phyloP scores from a whole-genome alignment of 2,113 vertebrate genomes.

The Syrrhaptes paradoxus region DNA sequence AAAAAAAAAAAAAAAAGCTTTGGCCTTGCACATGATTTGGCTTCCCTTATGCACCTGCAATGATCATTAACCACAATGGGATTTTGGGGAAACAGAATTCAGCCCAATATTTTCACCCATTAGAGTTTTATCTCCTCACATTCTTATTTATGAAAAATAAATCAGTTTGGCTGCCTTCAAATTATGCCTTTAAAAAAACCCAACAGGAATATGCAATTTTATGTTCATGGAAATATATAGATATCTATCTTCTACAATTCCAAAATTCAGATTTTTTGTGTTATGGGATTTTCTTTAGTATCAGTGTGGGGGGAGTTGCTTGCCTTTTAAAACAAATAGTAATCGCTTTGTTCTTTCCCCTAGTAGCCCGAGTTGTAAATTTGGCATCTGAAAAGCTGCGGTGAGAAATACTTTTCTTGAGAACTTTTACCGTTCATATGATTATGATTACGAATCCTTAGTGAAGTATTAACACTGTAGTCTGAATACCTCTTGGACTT shows the following conservation, averaged over 20 bases:
- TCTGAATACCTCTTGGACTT: conserved; percentile 41
- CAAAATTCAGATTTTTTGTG: neutral
- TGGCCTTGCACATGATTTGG: conserved; percentile 55
- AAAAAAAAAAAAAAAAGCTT: neutral
- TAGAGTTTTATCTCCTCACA: neutral
- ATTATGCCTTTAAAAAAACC: neutral
- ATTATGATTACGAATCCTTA: neutral
- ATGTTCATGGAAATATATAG: neutral
- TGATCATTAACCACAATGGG: neutral
- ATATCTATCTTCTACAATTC: neutral
- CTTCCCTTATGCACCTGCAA: conserved; percentile 24
- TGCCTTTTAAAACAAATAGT: neutral
- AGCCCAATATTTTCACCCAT: neutral
- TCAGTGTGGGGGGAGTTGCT: neutral
- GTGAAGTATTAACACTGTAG: conserved; percentile 8
- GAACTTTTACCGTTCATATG: neutral
- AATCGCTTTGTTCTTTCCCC: neutral
- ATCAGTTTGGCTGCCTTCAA: conserved; percentile 2
- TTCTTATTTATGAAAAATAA: neutral
- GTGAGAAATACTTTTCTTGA: neutral
- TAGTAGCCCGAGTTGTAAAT: neutral
- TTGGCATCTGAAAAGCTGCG: neutral
- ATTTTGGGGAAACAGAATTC: neutral
- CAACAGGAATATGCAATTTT: neutral
- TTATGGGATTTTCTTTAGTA: neutral